Conservation (phyloP, 2,888 invertebrate species). For the Drosophila barbarae region DNA sequence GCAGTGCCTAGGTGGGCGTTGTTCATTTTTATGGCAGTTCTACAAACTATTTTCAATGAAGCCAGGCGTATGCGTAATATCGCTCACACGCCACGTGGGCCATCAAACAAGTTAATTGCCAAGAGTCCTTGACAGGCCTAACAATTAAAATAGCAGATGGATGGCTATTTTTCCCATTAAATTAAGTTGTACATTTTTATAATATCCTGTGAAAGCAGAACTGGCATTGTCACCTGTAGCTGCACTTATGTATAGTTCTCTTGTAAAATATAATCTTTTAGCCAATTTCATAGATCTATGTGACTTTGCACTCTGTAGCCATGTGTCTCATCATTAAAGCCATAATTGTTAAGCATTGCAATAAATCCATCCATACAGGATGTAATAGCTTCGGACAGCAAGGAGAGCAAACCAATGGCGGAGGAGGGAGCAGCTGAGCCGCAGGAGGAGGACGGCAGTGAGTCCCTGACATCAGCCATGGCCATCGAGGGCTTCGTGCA, state of each 20-base stretch:
- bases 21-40: conserved; percentile 22
- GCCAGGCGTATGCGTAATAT: conserved; percentile 34
- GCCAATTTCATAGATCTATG: conserved; percentile 7
- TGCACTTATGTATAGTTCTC: too few species aligned
- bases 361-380: conserved; percentile 57
- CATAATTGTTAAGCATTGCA: conserved; percentile 22
- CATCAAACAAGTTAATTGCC: conserved; percentile 16
- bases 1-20: conserved; percentile 22
- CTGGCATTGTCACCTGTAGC: conserved; percentile 36
- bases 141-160: conserved; percentile 1
- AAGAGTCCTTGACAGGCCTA: conserved; percentile 5
- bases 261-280: conserved; percentile 10
- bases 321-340: conserved; percentile 11
- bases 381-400: conserved; percentile 47
- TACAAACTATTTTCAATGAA: conserved; percentile 18
- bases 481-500: conserved; percentile 79
- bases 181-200: neutral
- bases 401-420: conserved; percentile 1
- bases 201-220: conserved; percentile 3
- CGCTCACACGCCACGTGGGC: conserved; percentile 25
- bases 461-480: conserved; percentile 77
- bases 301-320: conserved; percentile 24
- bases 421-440: conserved; percentile 1
- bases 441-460: conserved; percentile 54
- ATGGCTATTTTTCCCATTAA: conserved; percentile 1